phyloP scores from a whole-genome alignment of 2,113 vertebrate genomes.

The Cyprinodon variegatus region DNA sequence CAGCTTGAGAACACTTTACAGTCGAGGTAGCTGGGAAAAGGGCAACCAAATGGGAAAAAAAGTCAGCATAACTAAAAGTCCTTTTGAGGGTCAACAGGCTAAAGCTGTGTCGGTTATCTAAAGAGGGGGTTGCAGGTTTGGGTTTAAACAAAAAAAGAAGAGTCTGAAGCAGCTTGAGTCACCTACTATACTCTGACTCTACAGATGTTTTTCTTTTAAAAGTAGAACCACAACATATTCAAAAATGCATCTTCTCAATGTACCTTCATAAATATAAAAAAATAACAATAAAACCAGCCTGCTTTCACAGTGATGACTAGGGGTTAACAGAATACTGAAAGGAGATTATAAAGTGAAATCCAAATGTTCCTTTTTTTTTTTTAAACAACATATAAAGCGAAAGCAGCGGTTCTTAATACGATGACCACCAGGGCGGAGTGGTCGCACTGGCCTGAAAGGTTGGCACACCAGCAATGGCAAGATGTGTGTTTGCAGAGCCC shows the following conservation, averaged over 20 bases:
- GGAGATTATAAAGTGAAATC: constrained; percentile 81
- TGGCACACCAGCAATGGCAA: constrained; percentile 64
- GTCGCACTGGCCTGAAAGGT: constrained; percentile 73
- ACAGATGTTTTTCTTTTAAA: constrained; percentile 47
- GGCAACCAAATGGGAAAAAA: constrained; percentile 74
- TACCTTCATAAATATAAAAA: constrained; percentile 84
- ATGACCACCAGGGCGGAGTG: constrained; percentile 68
- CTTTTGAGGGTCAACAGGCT: constrained; percentile 46
- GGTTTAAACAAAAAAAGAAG: constrained; percentile 67
- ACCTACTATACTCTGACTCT: constrained; percentile 69
- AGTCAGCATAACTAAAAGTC: constrained; percentile 49
- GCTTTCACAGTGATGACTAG: constrained; percentile 84
- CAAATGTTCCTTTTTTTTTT: constrained; percentile 62
- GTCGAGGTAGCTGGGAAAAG: constrained; percentile 91
- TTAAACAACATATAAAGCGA: constrained; percentile 68
- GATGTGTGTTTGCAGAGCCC: constrained; percentile 62
- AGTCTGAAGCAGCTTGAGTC: constrained; percentile 82
- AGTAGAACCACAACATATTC: constrained; percentile 73
- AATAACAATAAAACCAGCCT: constrained; percentile 65
- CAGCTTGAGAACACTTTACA: constrained; percentile 86
- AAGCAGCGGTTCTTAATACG: constrained; percentile 81
- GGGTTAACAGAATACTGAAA: constrained; percentile 83
- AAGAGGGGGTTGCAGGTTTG: constrained; percentile 34
- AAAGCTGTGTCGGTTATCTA: background rate
- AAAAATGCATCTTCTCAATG: constrained; percentile 80